Percentiles rank a stretch among this genome's conserved stretches.
Conservation (phyloP, 2,888 invertebrate genomes). For the Harpagoxenus sublaevis region DNA sequence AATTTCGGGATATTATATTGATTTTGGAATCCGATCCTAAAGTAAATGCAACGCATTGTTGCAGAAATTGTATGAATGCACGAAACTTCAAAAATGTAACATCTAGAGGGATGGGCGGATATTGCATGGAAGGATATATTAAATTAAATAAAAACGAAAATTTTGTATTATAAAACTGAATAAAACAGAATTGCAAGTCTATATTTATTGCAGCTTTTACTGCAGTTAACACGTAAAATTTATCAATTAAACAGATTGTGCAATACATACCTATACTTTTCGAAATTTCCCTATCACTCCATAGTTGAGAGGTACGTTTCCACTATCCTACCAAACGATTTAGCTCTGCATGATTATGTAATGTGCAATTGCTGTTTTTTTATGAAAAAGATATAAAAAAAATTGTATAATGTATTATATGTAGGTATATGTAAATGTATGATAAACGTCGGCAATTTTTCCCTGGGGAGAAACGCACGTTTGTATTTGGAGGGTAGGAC, state of each 20-base stretch:
- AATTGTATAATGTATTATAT: neutral
- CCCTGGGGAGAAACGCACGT: neutral
- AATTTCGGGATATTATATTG: neutral
- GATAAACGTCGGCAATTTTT: neutral
- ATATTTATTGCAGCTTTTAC: neutral
- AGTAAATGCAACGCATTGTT: neutral
- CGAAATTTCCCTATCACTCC: neutral
- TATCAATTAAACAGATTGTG: neutral
- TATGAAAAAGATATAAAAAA: neutral
- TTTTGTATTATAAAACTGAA: neutral
- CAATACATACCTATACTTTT: neutral
- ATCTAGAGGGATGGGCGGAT: neutral
- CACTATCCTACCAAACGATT: neutral
- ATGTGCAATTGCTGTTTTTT: neutral
- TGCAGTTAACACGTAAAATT: neutral
- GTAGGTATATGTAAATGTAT: slow-evolving; percentile 4
- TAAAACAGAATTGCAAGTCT: neutral
- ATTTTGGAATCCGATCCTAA: slow-evolving; percentile 2
- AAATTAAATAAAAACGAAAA: neutral
- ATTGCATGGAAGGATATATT: neutral
- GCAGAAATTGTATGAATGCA: slow-evolving; percentile 14
- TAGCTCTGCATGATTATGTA: neutral
- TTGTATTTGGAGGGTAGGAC: neutral
- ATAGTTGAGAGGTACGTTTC: neutral
- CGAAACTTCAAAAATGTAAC: neutral